Evolutionary conservation across 1,140 invertebrate species (phyloP).

Genomic region (Euura saliciscinereae): DNA sequence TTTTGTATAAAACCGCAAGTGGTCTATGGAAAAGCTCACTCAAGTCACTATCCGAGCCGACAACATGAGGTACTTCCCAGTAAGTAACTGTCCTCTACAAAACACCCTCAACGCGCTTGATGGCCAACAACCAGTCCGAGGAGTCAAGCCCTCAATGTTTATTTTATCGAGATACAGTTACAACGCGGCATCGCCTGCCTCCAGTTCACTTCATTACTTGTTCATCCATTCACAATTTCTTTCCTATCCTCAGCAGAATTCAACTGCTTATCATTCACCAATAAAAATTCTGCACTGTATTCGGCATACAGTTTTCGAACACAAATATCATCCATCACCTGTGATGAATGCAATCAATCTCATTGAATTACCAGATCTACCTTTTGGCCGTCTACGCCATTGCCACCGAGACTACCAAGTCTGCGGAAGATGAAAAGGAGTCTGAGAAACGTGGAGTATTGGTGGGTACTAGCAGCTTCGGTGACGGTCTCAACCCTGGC

Average conservation of each 20-base stretch:
- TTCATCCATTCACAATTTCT: no score
- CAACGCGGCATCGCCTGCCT: no score
- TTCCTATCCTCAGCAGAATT: no score
- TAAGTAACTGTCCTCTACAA: constrained; percentile 34
- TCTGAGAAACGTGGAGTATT: constrained; percentile 31
- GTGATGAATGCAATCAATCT: no score
- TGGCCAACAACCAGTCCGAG: background rate
- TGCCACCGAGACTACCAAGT: constrained; percentile 4
- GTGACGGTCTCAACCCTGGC: constrained; percentile 11
- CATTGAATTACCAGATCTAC: constrained; percentile 19
- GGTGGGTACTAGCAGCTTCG: constrained; percentile 13
- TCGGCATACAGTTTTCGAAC: no score
- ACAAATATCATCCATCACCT: no score
- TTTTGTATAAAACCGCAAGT: constrained; percentile 43
- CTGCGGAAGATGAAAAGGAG: constrained; percentile 15
- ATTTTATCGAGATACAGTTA: no score
- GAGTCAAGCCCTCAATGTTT: background rate
- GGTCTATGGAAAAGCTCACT: constrained; percentile 36
- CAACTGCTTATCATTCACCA: no score
- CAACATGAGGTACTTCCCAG: constrained; percentile 42
- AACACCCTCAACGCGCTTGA: background rate
- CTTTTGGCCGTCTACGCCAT: constrained; percentile 18
- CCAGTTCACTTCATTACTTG: no score
- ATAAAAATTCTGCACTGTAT: no score
- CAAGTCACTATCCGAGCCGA: constrained; percentile 28